Conservation (phyloP, 2,113 vertebrate species). For the Cheilinus undulatus region DNA sequence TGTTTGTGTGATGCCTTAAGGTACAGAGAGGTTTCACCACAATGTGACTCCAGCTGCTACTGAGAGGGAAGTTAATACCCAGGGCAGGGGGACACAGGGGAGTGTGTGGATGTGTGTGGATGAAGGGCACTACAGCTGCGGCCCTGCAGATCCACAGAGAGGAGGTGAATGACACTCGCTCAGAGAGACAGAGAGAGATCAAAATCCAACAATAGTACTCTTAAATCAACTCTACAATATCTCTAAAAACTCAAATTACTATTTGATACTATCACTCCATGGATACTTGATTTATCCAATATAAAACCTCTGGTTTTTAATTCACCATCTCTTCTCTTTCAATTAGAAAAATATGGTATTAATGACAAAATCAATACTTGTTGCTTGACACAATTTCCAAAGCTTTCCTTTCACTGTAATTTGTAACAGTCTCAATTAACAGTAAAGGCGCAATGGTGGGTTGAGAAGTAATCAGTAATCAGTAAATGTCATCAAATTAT, state of each 20-base stretch:
- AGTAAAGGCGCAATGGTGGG: no score
- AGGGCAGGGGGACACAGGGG: conserved; percentile 75
- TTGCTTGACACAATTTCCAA: no score
- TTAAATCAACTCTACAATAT: background rate
- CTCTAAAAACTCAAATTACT: background rate
- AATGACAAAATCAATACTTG: no score
- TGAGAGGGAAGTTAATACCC: conserved; percentile 77
- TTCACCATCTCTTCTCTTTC: no score
- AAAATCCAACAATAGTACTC: background rate
- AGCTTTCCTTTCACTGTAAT: no score
- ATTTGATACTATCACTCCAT: background rate
- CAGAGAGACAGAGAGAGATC: conserved; percentile 6
- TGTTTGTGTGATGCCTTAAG: conserved; percentile 74
- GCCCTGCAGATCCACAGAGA: conserved; percentile 45
- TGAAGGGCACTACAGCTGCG: conserved; percentile 63
- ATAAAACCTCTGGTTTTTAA: background rate
- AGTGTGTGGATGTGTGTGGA: conserved; percentile 34
- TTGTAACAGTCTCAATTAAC: no score
- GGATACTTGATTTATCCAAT: background rate
- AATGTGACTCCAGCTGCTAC: conserved; percentile 79
- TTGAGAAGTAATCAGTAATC: no score
- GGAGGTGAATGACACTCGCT: conserved; percentile 38
- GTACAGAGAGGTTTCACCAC: conserved; percentile 72
- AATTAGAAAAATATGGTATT: no score
- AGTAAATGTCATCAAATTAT: no score